Base-by-base conservation (phyloP, 2,113 vertebrate species). In the Cepphus grylle region DNA sequence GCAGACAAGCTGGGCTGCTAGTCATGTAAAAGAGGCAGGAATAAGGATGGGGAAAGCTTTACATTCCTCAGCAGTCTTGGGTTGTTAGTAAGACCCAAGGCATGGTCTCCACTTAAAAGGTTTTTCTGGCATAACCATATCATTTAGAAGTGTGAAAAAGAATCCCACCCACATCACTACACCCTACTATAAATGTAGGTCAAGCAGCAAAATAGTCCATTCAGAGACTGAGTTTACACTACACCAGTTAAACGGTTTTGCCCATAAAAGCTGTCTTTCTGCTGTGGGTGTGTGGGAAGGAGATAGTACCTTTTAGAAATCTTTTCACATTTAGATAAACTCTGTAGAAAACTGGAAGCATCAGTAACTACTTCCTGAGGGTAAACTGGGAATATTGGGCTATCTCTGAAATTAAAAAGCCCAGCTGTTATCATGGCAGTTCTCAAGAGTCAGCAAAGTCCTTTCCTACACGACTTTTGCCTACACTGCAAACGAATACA, bases 111-210 rank as follows among this genome's bases (percentile, higher is more conserved):
- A 89, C 86, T 93, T 93, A 50, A 93, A 93, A 96, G 56, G 43
- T 79, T 72, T 63, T 87, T 29, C 52, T 96, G 77, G 70, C 47
- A 20, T 27, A 86, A 89, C 88, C 8, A 0, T 90, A 76, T 91
- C 65, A 95, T 93, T 96, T 91, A 87, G 53, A 96, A 90, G 78
- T 79, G 84, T 85, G 84, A 91, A 93, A 91, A 96, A 83, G 81
- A 71, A 19, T 55, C 42, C 58, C 66, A 56, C 61, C 89, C 91
- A 94, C 93, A 89, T 85, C 89, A 93, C 52, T 93, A 82, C 61
- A 80, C 34, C 30, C 77, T 69, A 52, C 70, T 61, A 30, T 11
- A 95, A 94, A 96, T 61, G 47, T 85, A 93, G 89, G 89, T 85
- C 89, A 91, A 85, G 73, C 56, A 91, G 89, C 61, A 93, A 93